Conservation (phyloP, 2,797 vertebrate genomes). For the Lutjanus campechanus region DNA sequence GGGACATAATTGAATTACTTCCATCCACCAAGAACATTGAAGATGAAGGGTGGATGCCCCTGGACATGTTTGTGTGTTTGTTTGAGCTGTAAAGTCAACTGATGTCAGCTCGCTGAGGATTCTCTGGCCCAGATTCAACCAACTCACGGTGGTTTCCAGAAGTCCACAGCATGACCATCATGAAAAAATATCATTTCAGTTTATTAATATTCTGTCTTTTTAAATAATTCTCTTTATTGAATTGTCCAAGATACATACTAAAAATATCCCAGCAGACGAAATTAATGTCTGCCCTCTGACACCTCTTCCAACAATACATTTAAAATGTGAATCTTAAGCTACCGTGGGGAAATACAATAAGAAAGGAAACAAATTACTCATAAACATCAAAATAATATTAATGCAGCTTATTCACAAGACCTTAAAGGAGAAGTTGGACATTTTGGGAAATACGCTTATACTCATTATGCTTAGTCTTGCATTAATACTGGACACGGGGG, state of each 20-base stretch:
- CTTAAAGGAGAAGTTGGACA: not conserved
- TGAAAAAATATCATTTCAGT: not conserved
- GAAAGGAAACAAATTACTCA: not conserved
- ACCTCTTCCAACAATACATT: not conserved
- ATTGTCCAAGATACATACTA: not conserved
- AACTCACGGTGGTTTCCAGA: slow-evolving; percentile 4
- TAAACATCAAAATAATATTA: not conserved
- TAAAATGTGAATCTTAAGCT: not conserved
- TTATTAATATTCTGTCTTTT: not conserved
- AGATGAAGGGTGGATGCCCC: slow-evolving; percentile 55
- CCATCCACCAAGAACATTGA: slow-evolving; percentile 57
- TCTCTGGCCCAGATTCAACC: slow-evolving; percentile 42
- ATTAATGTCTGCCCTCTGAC: not conserved
- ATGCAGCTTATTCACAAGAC: not conserved
- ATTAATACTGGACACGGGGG: not conserved
- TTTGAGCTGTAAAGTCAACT: slow-evolving; percentile 55
- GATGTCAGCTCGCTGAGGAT: slow-evolving; percentile 50
- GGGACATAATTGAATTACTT: slow-evolving; percentile 79
- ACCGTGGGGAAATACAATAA: not conserved
- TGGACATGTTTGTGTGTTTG: slow-evolving; percentile 64
- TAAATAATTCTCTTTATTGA: not conserved
- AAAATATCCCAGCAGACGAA: not conserved
- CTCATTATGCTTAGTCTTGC: not conserved
- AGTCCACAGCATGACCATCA: slow-evolving; percentile 14
- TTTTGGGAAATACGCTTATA: not conserved